A percentile compares a stretch with the other conserved stretches of the same genome.
phyloP scores from a whole-genome alignment of 2,888 invertebrate genomes.

The Noctua pronuba region DNA sequence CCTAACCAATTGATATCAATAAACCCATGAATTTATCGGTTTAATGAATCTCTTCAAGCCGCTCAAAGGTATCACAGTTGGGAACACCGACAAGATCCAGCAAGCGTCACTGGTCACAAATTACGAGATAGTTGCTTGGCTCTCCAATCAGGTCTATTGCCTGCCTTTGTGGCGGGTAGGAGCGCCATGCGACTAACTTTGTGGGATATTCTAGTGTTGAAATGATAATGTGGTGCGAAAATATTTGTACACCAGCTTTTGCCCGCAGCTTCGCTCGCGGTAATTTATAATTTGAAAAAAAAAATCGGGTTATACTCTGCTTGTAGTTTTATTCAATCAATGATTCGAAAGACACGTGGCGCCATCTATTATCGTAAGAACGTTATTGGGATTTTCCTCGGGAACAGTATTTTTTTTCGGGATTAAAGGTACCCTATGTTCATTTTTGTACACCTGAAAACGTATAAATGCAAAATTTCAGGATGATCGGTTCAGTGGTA shows the following conservation, averaged over 20 bases:
- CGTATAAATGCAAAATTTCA: no score
- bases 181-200: slow-evolving; percentile 30
- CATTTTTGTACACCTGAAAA: no score
- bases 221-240: not conserved
- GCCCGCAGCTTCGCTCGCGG: no score
- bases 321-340: no score
- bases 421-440: no score
- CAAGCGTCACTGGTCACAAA: slow-evolving; percentile 56
- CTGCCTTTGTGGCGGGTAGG: slow-evolving; percentile 58
- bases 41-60: slow-evolving; percentile 24
- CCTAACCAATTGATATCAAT: slow-evolving; percentile 5
- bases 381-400: no score
- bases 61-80: slow-evolving; percentile 50
- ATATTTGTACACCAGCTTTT: not conserved
- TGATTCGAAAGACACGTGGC: no score
- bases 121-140: slow-evolving; percentile 59
- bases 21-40: not conserved
- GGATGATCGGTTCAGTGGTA: no score
- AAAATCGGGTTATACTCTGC: no score
- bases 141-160: slow-evolving; percentile 62
- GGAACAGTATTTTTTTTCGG: no score
- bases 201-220: slow-evolving; percentile 1
- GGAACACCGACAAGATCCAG: slow-evolving; percentile 29
- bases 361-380: no score
- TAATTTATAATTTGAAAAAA: no score